phyloP scores from a whole-genome alignment of 2,888 invertebrate species.

The Cryptocephalus primarius region DNA sequence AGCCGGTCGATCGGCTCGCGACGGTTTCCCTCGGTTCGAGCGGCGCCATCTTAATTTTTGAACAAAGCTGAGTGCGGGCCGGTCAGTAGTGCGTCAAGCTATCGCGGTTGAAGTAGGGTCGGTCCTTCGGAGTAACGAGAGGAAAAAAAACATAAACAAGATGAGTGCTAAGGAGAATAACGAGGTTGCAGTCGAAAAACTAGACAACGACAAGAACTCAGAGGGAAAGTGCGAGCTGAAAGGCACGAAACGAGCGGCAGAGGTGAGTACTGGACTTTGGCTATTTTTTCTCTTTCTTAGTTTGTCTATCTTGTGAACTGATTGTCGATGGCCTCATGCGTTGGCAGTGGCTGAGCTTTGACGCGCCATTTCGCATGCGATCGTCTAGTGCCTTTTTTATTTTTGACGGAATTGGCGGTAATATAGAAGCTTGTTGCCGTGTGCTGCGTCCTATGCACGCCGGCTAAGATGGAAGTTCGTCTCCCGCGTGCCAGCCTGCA shows the following conservation, averaged over 20 bases:
- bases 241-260: slow-evolving; percentile 79
- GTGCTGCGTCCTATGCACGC: slow-evolving; percentile 19
- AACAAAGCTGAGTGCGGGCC: slow-evolving; percentile 59
- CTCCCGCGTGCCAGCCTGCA: not conserved
- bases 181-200: slow-evolving; percentile 78
- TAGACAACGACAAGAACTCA: slow-evolving; percentile 63
- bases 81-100: slow-evolving; percentile 59
- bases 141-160: slow-evolving; percentile 35
- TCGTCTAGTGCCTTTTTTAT: too few relatives aligned
- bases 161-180: slow-evolving; percentile 80
- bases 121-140: slow-evolving; percentile 5
- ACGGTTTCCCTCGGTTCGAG: slow-evolving; percentile 41
- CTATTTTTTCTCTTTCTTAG: slow-evolving; percentile 4
- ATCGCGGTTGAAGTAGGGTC: slow-evolving; percentile 35
- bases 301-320: not conserved
- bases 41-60: slow-evolving; percentile 79
- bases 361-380: too few relatives aligned
- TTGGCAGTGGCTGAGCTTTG: not conserved
- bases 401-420: too few relatives aligned
- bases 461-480: slow-evolving; percentile 8
- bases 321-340: not conserved
- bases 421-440: slow-evolving; percentile 26
- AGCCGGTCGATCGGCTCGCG: slow-evolving; percentile 35
- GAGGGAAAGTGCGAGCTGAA: slow-evolving; percentile 75
- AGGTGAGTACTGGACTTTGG: slow-evolving; percentile 48